A percentile compares a stretch with the other conserved stretches of the same genome.
Evolutionary conservation across 2,113 vertebrate genomes (phyloP).

Genomic region (Ploceus nigricollis): DNA sequence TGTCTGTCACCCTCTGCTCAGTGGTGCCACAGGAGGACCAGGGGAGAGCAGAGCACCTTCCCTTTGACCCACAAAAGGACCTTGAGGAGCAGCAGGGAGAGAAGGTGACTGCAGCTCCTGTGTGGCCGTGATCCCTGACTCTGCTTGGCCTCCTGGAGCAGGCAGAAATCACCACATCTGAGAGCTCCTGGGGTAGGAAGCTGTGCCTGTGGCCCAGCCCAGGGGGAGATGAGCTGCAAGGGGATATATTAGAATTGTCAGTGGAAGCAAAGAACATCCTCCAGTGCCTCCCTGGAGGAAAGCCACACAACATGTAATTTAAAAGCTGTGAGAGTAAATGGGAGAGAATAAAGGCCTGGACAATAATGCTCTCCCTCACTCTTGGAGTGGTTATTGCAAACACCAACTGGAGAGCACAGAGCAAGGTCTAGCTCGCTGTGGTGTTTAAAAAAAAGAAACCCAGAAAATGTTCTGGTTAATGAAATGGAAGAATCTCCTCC

Average conservation of each 20-base stretch:
- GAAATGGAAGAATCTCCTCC: background rate
- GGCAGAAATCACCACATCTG: background rate
- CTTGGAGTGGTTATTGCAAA: background rate
- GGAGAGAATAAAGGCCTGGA: background rate
- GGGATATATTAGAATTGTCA: background rate
- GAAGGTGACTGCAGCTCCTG: background rate
- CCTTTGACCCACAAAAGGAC: background rate
- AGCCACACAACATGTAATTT: background rate
- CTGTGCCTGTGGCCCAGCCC: background rate
- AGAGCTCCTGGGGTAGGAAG: background rate
- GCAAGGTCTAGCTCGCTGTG: background rate
- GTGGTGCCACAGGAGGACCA: background rate
- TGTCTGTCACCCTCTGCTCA: background rate
- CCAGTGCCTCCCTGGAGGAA: background rate
- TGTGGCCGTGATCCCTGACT: background rate
- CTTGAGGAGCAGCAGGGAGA: background rate
- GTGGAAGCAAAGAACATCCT: background rate
- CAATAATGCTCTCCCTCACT: background rate
- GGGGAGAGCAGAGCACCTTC: fast-evolving
- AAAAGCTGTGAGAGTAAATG: background rate
- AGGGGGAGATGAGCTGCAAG: background rate
- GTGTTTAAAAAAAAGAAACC: background rate
- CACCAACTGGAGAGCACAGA: background rate
- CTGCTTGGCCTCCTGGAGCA: background rate
- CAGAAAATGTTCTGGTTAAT: background rate